Evolutionary conservation across 2,888 invertebrate species (phyloP), one percentile per base, ranked within the genome.

Genomic region (Incurvaria masculella): DNA sequence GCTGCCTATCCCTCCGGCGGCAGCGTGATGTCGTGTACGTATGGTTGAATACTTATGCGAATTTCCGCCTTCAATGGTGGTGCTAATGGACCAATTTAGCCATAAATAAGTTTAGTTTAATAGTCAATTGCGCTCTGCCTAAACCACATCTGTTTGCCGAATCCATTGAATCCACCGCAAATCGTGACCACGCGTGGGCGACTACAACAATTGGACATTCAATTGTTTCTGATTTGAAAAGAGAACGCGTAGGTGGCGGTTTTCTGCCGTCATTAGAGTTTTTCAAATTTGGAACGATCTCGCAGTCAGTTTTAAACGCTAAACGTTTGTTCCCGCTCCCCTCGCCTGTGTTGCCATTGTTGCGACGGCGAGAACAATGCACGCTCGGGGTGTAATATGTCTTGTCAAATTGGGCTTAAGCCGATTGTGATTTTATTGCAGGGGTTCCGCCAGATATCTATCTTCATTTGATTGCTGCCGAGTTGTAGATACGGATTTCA

Each of bases 401-500:
- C 70, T 68, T 72, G 72, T 71, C 73, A 72, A 33, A 75, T 72
- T 68, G 72, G 62, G 69, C 69, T 67, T 66, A 68, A 71, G 71
- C 70, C 68, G 72, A 73, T 74, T 71, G 66, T 61, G 66, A 71
- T 76, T 74, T 76, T 74, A 75, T 74, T 69, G 71, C 66, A 48
- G 51, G 57, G 53, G 60, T 59, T 73, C 75, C 76, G 74, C 55
- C 74, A 61, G 72, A 72, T 73, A 76, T 76, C 72, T 68, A 75
- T 76, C 75, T 75, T 69, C 72, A 76, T 76, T 71, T 67, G 61
- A 63, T 64, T 62, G 65, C 60, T 59, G 64, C 59, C 59, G 66
- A 68, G 66, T 69, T 65, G 61, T 66, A 68, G 68, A 68, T 71
- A 67, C 68, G 65, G 69, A 71, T 73, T 72, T 69, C 71, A 72